Base-by-base conservation (phyloP, 2,797 vertebrate species). In the Pantherophis alleghaniensis region DNA sequence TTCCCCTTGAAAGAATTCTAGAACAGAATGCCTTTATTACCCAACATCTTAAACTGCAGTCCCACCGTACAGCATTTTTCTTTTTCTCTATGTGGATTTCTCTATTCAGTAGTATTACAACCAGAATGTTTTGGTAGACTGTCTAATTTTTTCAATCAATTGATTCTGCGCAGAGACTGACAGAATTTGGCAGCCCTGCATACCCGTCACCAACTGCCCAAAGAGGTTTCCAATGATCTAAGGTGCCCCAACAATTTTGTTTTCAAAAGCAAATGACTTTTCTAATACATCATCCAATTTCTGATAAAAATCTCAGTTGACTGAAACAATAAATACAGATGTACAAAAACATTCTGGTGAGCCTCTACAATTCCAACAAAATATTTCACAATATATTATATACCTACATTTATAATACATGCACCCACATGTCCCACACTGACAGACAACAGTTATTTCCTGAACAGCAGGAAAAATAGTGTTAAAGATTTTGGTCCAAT, bases 401-500 rank as follows among this genome's bases (percentile, higher is more conserved):
- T 96, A 96, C 95, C 97, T 97, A 96, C 93, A 96, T 95, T 96
- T 97, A 95, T 95, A 95, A 96, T 97, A 97, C 98, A 97, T 98
- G 98, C 98, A 98, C 97, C 95, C 95, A 97, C 89, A 96, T 96
- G 96, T 96, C 94, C 97, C 97, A 98, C 97, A 0, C 94, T 96
- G 97, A 97, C 97, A 97, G 97, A 98, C 96, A 95, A 95, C 74
- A 90, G 79, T 94, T 91, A 92, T 96, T 94, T 94, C 94, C 95
- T 94, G 93, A 94, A 96, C 96, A 95, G 96, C 96, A 95, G 95
- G 90, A 95, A 96, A 96, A 60, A 93, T 96, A 96, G 94, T 91
- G 74, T 86, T 93, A 97, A 96, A 97, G 91, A 22, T 90, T 96
- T 98, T 97, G 98, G 98, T 98, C 98, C 97, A 96, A 97, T 95